These are phyloP conservation scores for Porites evermanni DNA, from an alignment of 92 coral and sea anemone genomes.

Conservation along the genomic window DNA sequence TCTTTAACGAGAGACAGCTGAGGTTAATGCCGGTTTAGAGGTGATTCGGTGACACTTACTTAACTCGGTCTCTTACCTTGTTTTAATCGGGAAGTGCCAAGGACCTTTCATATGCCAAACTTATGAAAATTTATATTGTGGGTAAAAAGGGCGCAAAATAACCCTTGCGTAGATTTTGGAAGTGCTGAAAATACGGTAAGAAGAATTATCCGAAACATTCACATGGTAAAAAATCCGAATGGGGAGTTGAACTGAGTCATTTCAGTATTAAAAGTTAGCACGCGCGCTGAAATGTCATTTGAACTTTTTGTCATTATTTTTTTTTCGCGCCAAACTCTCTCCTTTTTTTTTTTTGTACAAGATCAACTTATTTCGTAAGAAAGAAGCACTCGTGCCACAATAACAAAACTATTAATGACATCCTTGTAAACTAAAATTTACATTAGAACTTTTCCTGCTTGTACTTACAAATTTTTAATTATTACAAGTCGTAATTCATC, in stretches of 20 bases:
- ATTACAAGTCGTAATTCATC: neutral
- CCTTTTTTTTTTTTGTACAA: neutral
- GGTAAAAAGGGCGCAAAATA: too few relatives aligned
- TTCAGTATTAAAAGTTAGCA: too few relatives aligned
- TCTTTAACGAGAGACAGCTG: neutral
- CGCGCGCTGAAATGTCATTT: neutral
- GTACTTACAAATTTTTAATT: constrained; percentile 5
- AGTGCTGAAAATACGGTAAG: too few relatives aligned
- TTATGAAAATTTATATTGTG: too few relatives aligned
- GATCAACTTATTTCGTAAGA: neutral
- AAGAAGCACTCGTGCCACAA: neutral
- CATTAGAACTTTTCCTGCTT: neutral
- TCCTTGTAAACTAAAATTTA: constrained; percentile 6
- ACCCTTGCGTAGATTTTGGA: too few relatives aligned
- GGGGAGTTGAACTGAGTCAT: neutral
- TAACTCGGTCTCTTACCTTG: too few relatives aligned
- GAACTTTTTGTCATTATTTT: neutral
- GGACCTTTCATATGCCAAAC: too few relatives aligned
- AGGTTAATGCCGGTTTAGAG: neutral
- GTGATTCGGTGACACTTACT: too few relatives aligned
- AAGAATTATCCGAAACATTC: too few relatives aligned
- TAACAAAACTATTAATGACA: neutral
- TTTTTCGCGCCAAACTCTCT: constrained; percentile 9
- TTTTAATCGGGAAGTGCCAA: too few relatives aligned
- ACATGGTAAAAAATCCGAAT: too few relatives aligned